Base-by-base conservation (phyloP, 1,140 invertebrate genomes). In the Diuraphis noxia region DNA sequence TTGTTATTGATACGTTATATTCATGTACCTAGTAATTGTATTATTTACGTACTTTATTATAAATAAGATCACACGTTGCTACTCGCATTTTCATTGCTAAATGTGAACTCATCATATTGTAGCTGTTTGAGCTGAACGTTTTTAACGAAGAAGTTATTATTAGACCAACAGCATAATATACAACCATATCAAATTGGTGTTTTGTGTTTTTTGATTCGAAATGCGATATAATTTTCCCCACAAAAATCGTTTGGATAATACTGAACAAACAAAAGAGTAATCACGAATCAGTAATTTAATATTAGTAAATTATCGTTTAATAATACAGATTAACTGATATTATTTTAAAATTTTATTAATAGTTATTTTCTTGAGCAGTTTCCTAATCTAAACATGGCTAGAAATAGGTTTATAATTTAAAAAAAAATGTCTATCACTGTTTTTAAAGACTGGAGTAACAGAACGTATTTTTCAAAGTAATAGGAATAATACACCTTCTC, bases 81-180 rank as follows among this genome's bases (percentile, higher is more conserved):
- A 85, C 41, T 30, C 82, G 82, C 23, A 34, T 46, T 85, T 85
- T 43, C 82, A 85, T 85, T 34, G 82, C 82, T 34, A 85, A 13
- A 85, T 85, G 82, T 46, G 82, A 85, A 85, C n/a, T 46, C n/a
- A 85, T 85, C 41, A 46, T 19, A 34, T 34, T 34, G 30, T 34
- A 85, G 17, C 10, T 46, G 21, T 43, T 85, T n/a, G 25, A 82
- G 30, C 25, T 9, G 43, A 43, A 19, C 6, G 82, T 17, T 46
- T 19, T 85, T 34, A n/a, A 30, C 46, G 43, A 46, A 34, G n/a
- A 43, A 46, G 13, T 2, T n/a, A 36, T 85, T n/a, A 85, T 85
- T 34, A 85, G n/a, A 13, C 82, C 82, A 21, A 85, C 56, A 63
- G 56, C 56, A 63, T 63, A 63, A 63, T n/a, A 63, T 2, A 63